Base-by-base conservation (phyloP, 2,113 vertebrate species). In the Pterocles burchelli region DNA sequence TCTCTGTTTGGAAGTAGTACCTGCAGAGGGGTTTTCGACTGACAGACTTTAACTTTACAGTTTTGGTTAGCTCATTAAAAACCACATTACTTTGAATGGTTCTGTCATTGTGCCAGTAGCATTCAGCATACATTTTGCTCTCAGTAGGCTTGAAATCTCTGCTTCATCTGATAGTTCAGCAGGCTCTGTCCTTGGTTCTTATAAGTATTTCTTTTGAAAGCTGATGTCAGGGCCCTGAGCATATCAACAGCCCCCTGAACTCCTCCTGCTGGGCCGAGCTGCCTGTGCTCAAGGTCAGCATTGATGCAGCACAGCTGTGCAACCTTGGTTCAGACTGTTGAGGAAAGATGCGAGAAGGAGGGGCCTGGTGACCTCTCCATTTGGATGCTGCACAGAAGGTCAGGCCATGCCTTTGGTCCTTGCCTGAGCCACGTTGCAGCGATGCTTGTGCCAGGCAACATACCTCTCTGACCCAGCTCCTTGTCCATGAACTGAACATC, bases 141-240 rank as follows among this genome's bases (percentile, higher is more conserved):
- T 71, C 11, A 3, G 46, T n/a, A 52, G 49, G 51, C 20, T 31
- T 22, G 46, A 16, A 38, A 17, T 54, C 11, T 33, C 10, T 74
- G 28, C 52, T 11, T 4, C 19, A 59, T 20, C 67, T 66, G 63
- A 14, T 34, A 13, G 49, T 6, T 71, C 33, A 45, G 76, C 63
- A 45, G 65, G 36, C 73, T 93, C 77, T 94, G 85, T 95, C 90
- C 90, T 93, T 96, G 88, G 81, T 93, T 94, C 88, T 94, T 84
- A 16, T 2, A 17, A 13, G 25, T 8, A 3, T 85, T 77, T 57
- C 77, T 59, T 62, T 62, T 66, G 70, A 78, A 48, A 88, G 81
- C 46, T 41, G 34, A 2, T 65, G n/a, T 17, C 25, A 11, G 80
- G 49, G 26, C 58, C 7, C 54, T 22, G 62, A 77, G 71, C 0